Base-by-base conservation (phyloP, 2,113 vertebrate genomes). In the Oncorhynchus mykiss region DNA sequence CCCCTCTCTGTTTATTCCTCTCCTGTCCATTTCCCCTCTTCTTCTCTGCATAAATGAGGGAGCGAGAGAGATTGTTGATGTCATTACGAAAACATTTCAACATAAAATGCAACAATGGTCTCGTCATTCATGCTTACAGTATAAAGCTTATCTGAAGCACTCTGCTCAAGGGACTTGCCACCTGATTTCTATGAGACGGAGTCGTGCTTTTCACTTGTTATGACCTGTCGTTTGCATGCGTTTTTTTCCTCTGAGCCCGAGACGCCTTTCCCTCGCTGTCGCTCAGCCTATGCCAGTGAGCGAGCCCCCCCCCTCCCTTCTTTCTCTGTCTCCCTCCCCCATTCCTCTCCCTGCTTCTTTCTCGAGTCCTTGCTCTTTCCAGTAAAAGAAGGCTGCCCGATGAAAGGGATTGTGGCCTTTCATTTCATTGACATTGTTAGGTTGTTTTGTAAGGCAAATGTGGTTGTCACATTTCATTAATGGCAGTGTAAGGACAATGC, bases 171-270 rank as follows among this genome's bases (percentile, higher is more conserved):
- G 79, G 69, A 75, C 59, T 59, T 72, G 29, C 62, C 75, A 22
- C 12, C 60, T 76, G 39, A 79, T 78, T 77, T 79, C 39, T 67
- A 34, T 22, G 67, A 68, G 39, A 49, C 74, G 70, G 69, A 79
- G 73, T 74, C 34, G 71, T 48, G 77, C 18, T 66, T 73, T 70
- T 67, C 72, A 74, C 72, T 31, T 70, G 67, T 64, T 79, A 59
- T 80, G 75, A 75, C 27, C 39, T 69, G 54, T 51, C 39, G 77
- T 82, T 83, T 82, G 80, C 72, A 75, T 73, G 68, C 5, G 51
- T 51, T 80, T 77, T 27, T 27, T 27, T 54, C 67, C 29, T 73
- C n/a, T 48, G 71, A 64, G n/a, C 59, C 27, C 49, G 59, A 54
- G 72, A 67, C 72, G 78, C 59, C 22, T 62, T 54, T 62, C n/a